Percentiles rank a stretch among this genome's conserved stretches.
These are phyloP conservation scores for Limnephilus marmoratus DNA, from an alignment of 2,888 invertebrate genomes.

Conservation along the genomic window DNA sequence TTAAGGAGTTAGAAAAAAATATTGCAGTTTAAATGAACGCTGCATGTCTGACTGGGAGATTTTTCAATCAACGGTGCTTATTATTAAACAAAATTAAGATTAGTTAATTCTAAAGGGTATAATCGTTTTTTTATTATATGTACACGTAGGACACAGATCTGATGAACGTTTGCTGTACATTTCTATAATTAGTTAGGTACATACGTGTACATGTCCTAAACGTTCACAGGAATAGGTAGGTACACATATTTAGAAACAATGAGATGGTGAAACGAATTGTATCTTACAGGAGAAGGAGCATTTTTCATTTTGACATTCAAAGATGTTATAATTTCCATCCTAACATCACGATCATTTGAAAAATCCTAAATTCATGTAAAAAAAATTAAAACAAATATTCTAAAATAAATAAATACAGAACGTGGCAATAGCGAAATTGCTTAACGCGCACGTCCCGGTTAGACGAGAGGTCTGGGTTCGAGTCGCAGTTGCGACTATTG, in stretches of 20 bases:
- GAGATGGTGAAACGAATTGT: neutral
- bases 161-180: neutral
- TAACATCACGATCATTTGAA: too few species aligned
- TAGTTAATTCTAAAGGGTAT: neutral
- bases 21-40: constrained; percentile 13
- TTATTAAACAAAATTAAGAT: neutral
- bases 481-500: too few species aligned
- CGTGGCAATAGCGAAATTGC: too few species aligned
- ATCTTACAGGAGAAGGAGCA: neutral
- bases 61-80: neutral
- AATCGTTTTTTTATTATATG: neutral
- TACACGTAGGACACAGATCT: neutral
- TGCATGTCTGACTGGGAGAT: neutral
- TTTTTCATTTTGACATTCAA: neutral
- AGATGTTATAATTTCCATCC: too few species aligned
- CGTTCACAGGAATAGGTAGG: too few species aligned
- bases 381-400: too few species aligned
- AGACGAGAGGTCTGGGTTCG: too few species aligned
- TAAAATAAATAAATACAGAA: too few species aligned
- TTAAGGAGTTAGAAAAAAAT: neutral
- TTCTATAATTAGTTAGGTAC: neutral
- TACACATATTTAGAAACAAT: neutral
- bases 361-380: too few species aligned
- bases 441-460: too few species aligned
- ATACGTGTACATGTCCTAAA: neutral